Base-by-base conservation (phyloP, 2,888 invertebrate genomes). In the Drosophila subquinaria region DNA sequence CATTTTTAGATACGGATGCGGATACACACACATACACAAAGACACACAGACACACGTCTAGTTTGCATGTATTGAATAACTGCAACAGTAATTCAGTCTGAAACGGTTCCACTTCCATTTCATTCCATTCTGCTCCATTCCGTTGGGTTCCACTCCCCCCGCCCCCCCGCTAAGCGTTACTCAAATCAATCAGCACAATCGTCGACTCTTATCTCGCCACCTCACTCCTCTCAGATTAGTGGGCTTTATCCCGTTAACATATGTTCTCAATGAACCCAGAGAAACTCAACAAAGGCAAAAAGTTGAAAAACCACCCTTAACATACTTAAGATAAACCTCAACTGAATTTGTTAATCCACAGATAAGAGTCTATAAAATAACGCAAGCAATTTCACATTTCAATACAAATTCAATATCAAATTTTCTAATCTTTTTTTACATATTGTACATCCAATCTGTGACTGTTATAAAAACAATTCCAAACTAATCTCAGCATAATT, bases 171-270 rank as follows among this genome's bases (percentile, higher is more conserved):
- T 8, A 50, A 60, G 45, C 42, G 51, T n/a, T 43, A 23, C 52
- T 17, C 53, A 76, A 51, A 76, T 76, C 64, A 60, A 59, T 73
- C 75, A 74, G 61, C 62, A 62, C 51, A 63, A 69, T 75, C 69
- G 48, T 20, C 42, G 8, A 5, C 48, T 35, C 38, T 59, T 59
- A 48, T 59, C 57, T 38, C 59, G 45, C 47, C 27, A 5, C 27
- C 38, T 38, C 48, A 47, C 43, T 23, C 17, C 11, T 5, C 36
- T n/a, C 55, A 45, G 73, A 61, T 70, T 70, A 53, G 36, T 36
- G 17, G 43, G 59, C 52, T 50, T 53, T 76, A 33, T 17, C n/a
- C 57, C 50, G 47, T 43, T 45, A 64, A 45, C 76, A 76, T 70
- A 61, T 76, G 76, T 70, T 48, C 27, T 5, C 63, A 55, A 52